phyloP scores from a whole-genome alignment of 2,113 vertebrate species.

The Catagonus wagneri region DNA sequence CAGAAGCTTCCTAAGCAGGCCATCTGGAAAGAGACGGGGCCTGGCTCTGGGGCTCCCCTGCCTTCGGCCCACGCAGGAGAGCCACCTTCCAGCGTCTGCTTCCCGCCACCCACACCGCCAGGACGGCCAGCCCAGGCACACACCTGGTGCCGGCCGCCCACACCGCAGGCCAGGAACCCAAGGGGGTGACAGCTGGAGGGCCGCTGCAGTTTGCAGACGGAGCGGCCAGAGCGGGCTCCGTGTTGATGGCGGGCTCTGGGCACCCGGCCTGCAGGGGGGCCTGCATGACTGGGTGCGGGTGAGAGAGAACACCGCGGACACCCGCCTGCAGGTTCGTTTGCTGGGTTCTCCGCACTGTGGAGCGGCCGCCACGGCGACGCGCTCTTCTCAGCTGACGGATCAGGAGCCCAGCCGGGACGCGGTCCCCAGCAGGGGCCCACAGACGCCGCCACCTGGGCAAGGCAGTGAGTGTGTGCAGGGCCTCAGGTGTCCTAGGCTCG shows the following conservation, averaged over 20 bases:
- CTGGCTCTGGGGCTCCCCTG: neutral
- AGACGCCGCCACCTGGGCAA: accelerated
- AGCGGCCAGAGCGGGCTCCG: neutral
- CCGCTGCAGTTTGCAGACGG: no score
- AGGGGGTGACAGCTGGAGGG: accelerated
- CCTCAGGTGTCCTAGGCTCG: neutral
- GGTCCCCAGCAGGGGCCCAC: neutral
- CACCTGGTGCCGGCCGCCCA: accelerated
- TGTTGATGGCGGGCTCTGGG: neutral
- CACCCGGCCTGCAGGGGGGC: neutral
- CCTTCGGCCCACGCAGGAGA: neutral
- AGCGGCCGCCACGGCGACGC: accelerated
- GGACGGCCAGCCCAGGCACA: neutral
- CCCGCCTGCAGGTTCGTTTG: no score
- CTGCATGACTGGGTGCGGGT: accelerated
- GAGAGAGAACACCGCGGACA: neutral
- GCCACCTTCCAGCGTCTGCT: accelerated
- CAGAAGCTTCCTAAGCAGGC: neutral
- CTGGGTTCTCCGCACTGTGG: neutral
- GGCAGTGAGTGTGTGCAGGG: accelerated
- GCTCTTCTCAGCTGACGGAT: neutral
- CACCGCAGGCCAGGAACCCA: neutral
- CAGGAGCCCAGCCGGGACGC: neutral
- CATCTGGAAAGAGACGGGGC: neutral
- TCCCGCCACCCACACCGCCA: accelerated